Evolutionary conservation across 1,140 invertebrate genomes (phyloP), one percentile per base, ranked within the genome.

Genomic region (Drosophila setifemur): DNA sequence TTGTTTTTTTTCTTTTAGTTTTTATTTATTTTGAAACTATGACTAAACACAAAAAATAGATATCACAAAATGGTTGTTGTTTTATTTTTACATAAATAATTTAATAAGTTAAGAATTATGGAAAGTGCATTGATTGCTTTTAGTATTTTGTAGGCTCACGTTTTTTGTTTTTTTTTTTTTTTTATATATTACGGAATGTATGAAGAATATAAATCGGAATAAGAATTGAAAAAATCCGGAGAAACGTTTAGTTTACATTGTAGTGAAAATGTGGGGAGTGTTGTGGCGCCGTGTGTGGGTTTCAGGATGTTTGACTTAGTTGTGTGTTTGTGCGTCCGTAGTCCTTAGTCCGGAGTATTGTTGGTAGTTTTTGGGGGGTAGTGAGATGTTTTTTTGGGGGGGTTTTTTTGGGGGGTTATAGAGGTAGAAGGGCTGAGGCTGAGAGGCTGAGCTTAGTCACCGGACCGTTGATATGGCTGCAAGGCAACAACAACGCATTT

Each of bases 401-500:
- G 5, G n/a, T n/a, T n/a, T n/a, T n/a, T n/a, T n/a, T 40, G 21
- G 18, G 39, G 33, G 33, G 33, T 37, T 37, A 7, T 40, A 21
- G 47, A 73, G 57, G 70, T 74, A 68, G 50, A 48, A 49, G 50
- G 55, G 44, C 18, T 63, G 73, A 61, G 64, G 74, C 44, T 54
- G 54, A 68, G 68, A 64, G 54, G 58, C 54, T 76, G 86, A 85
- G 78, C 85, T 90, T 89, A 90, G 89, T 90, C 89, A 90, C 89
- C 89, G 88, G 89, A 90, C 89, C 89, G 89, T 90, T 90, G 89
- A 90, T 85, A 90, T 90, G 89, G 89, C 89, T 90, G 87, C 58
- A 90, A 90, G 44, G 64, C 71, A 81, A 85, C 81, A 89, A 75
- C 49, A 55, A 77, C 50, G 50, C 54, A 76, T 58, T 43, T 67